Percentiles rank a stretch among this genome's conserved stretches.
Conservation (phyloP, 2,113 vertebrate species). For the Crotophaga sulcirostris region DNA sequence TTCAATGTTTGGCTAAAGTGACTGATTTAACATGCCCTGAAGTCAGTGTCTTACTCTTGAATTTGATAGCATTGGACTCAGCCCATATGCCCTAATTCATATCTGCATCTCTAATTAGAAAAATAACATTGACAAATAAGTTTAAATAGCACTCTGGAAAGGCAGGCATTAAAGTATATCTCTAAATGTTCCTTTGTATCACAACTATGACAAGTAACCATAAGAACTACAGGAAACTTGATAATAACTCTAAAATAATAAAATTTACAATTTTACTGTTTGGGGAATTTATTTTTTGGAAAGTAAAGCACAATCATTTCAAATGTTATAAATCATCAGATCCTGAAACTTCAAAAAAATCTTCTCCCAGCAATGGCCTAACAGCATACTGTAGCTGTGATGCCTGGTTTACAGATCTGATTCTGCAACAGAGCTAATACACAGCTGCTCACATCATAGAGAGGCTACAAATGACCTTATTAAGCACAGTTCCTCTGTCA, state of each 20-base stretch:
- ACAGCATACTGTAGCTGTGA: background rate
- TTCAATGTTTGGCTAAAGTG: background rate
- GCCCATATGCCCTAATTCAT: background rate
- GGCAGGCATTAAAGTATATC: background rate
- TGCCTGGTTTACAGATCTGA: background rate
- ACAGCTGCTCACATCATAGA: slow-evolving; percentile 8
- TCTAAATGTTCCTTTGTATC: background rate
- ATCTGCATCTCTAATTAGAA: background rate
- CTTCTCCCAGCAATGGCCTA: background rate
- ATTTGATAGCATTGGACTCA: background rate
- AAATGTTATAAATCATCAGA: background rate
- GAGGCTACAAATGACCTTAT: background rate
- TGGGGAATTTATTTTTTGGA: background rate
- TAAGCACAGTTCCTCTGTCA: slow-evolving; percentile 1
- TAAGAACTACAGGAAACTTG: background rate
- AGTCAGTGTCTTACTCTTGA: background rate
- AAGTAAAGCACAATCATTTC: background rate
- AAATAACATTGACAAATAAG: background rate
- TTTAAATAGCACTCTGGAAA: background rate
- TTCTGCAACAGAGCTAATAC: background rate
- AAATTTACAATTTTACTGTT: background rate
- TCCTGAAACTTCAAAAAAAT: background rate
- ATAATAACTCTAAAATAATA: background rate
- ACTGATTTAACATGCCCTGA: background rate
- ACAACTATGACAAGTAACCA: background rate